Evolutionary conservation across 1,140 invertebrate genomes (phyloP).

Genomic region (Drosophila dunni): DNA sequence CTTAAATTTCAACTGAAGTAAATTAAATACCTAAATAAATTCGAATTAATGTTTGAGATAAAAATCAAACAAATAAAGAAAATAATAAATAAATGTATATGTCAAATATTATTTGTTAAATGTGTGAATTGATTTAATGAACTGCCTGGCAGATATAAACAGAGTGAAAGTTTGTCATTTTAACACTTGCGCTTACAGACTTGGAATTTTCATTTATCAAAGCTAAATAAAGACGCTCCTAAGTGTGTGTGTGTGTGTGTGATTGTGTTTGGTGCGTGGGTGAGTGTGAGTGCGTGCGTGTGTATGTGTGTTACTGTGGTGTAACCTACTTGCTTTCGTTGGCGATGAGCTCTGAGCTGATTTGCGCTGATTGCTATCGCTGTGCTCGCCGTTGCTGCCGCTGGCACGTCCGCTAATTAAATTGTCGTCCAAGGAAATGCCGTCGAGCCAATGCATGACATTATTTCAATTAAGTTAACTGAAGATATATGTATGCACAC

Average conservation of each 20-base stretch:
- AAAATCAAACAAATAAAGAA: no score
- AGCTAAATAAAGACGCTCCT: constrained; percentile 75
- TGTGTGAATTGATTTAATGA: not conserved
- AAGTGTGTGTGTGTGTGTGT: constrained; percentile 16
- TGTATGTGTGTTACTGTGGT: constrained; percentile 21
- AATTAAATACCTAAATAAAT: no score
- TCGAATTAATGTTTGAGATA: no score
- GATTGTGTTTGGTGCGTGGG: no score
- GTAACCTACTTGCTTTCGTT: constrained; percentile 82
- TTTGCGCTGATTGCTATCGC: constrained; percentile 77
- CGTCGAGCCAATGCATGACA: constrained; percentile 84
- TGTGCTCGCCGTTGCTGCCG: constrained; percentile 77
- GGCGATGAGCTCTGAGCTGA: constrained; percentile 78
- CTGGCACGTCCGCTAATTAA: constrained; percentile 84
- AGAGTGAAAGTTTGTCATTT: not conserved
- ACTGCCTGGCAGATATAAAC: not conserved
- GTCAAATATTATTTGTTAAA: not conserved
- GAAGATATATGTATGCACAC: not conserved
- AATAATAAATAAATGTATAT: no score
- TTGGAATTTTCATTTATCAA: constrained; percentile 26
- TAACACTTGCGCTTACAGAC: constrained; percentile 38
- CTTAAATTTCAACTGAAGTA: no score
- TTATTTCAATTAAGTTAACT: constrained; percentile 62
- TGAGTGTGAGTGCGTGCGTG: not conserved
- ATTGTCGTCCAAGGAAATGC: constrained; percentile 84